Percentiles rank a stretch among this genome's conserved stretches.
Conservation (phyloP, 2,888 invertebrate species). For the Netelia melanura region DNA sequence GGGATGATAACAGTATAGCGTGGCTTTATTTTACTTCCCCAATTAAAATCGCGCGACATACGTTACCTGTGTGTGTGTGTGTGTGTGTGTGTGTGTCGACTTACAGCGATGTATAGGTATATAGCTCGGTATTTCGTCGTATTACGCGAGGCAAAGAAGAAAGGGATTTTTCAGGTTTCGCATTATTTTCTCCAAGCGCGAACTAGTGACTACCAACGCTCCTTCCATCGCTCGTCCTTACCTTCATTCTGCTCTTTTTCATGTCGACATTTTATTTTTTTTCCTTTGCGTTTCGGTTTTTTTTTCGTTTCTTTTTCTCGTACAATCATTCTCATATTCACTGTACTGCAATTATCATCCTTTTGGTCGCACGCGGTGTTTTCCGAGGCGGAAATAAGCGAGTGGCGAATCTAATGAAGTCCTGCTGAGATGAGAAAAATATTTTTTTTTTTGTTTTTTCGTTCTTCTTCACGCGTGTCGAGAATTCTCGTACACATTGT, state of each 20-base stretch:
- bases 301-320: neutral
- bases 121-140: neutral
- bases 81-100: neutral
- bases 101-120: neutral
- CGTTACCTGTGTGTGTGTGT: neutral
- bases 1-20: no score
- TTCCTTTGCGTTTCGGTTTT: neutral
- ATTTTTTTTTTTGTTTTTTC: neutral
- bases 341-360: neutral
- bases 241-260: neutral
- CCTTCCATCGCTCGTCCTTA: conserved; percentile 1
- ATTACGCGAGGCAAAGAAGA: conserved; percentile 1
- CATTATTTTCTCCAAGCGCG: conserved; percentile 23
- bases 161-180: conserved; percentile 26
- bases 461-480: neutral
- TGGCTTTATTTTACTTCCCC: neutral
- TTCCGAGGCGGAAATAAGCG: conserved; percentile 7
- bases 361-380: conserved; percentile 4
- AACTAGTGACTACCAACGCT: neutral
- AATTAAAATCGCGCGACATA: conserved; percentile 3
- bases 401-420: neutral
- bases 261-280: neutral
- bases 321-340: neutral
- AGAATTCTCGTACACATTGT: no score
- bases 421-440: conserved; percentile 6